Percentiles rank a stretch among this genome's conserved stretches.
Conservation (phyloP, 2,113 vertebrate species). For the Sapayoa aenigma region DNA sequence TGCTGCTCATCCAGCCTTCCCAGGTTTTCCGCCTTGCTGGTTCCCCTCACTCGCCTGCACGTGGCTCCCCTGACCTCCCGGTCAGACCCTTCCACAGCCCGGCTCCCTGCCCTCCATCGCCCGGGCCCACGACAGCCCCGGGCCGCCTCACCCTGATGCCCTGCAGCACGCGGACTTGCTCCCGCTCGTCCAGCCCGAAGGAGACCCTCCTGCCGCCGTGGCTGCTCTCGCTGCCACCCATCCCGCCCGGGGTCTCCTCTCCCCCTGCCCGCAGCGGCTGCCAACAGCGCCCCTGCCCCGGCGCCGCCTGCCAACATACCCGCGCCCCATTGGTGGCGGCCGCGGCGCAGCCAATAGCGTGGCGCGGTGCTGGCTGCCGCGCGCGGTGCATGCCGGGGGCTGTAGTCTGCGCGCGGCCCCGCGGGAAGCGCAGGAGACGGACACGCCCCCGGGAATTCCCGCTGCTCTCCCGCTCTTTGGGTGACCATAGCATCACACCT, state of each 20-base stretch:
- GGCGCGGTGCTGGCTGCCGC: background rate
- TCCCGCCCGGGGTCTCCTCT: background rate
- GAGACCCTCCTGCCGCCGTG: constrained; percentile 80
- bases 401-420: constrained; percentile 38
- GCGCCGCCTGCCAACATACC: background rate
- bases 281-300: background rate
- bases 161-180: constrained; percentile 89
- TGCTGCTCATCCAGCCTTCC: background rate
- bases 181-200: constrained; percentile 87
- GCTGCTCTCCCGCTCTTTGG: background rate
- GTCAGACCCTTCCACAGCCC: background rate
- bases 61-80: background rate
- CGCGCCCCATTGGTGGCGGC: background rate
- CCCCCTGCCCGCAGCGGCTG: background rate
- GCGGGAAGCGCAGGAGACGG: too few species aligned
- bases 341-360: background rate
- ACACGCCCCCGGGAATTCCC: rapidly evolving
- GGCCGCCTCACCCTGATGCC: constrained; percentile 85
- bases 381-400: constrained; percentile 39
- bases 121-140: background rate
- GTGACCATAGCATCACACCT: rapidly evolving
- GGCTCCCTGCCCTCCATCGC: background rate
- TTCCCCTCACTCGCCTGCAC: rapidly evolving
- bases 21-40: rapidly evolving
- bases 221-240: constrained; percentile 85